A percentile compares a stretch with the other conserved stretches of the same genome.
Conservation (phyloP, 2,888 invertebrate genomes). For the Euplexia lucipara region DNA sequence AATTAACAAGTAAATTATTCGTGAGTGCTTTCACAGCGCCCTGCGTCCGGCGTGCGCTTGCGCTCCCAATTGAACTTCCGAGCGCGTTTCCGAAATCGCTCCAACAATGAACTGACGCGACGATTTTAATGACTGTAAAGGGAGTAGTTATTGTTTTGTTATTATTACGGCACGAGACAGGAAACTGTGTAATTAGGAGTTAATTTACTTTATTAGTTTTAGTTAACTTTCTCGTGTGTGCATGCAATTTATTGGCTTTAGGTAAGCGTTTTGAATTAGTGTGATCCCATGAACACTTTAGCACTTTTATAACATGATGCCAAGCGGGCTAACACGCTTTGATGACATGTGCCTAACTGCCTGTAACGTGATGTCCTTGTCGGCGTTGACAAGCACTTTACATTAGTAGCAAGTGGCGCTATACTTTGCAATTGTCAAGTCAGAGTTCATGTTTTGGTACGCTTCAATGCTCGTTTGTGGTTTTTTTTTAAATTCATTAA, state of each 20-base stretch:
- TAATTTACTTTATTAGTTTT: slow-evolving; percentile 83
- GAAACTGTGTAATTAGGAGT: slow-evolving; percentile 88
- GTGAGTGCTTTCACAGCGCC: slow-evolving; percentile 85
- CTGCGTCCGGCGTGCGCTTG: slow-evolving; percentile 85
- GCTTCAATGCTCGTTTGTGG: slow-evolving; percentile 16
- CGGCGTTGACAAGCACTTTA: slow-evolving; percentile 15
- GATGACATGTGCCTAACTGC: slow-evolving; percentile 6
- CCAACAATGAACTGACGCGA: slow-evolving; percentile 75
- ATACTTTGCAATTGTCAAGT: slow-evolving; percentile 29
- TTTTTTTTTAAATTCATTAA: no score
- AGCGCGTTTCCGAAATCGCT: slow-evolving; percentile 88
- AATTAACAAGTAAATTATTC: slow-evolving; percentile 82
- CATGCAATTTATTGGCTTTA: slow-evolving; percentile 11
- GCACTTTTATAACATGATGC: neutral
- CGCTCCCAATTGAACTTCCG: slow-evolving; percentile 91
- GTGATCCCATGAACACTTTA: neutral
- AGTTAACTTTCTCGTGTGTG: slow-evolving; percentile 50
- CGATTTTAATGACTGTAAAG: slow-evolving; percentile 82
- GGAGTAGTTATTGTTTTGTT: slow-evolving; percentile 89
- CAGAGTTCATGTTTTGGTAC: slow-evolving; percentile 11
- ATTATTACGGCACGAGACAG: slow-evolving; percentile 89
- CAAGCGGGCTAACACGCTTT: slow-evolving; percentile 1
- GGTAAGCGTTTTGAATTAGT: slow-evolving; percentile 9
- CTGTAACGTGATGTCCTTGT: slow-evolving; percentile 28
- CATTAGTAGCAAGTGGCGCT: slow-evolving; percentile 32